Percentiles rank a stretch among this genome's conserved stretches.
These are phyloP conservation scores for Leucoraja ocellata DNA, from an alignment of 2,797 vertebrate genomes.

Conservation along the genomic window DNA sequence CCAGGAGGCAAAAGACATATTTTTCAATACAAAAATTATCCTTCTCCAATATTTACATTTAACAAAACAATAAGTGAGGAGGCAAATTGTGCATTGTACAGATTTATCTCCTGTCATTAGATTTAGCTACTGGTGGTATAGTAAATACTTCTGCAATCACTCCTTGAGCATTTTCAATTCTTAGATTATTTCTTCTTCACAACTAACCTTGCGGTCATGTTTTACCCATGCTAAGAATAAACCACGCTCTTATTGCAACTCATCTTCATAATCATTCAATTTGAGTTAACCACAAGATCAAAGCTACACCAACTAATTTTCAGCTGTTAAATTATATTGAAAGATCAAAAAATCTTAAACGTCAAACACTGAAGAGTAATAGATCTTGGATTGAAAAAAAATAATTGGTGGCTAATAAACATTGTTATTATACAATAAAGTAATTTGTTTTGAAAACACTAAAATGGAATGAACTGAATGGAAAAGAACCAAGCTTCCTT, in stretches of 20 bases:
- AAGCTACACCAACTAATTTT: not conserved
- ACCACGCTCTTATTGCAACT: not conserved
- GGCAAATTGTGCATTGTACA: not conserved
- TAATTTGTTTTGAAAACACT: not conserved
- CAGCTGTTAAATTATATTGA: not conserved
- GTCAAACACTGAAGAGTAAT: not conserved
- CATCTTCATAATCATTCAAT: not conserved
- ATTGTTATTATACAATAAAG: not conserved
- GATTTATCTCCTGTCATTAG: not conserved
- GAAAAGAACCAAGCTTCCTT: not conserved
- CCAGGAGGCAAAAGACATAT: not conserved
- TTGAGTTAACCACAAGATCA: not conserved
- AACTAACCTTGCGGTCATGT: not conserved
- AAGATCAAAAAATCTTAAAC: not conserved
- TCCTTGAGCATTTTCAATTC: not conserved
- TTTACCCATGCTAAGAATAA: not conserved
- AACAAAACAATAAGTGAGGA: not conserved
- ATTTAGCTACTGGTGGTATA: not conserved
- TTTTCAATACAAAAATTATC: not conserved
- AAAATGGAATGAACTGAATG: not conserved
- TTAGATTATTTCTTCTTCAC: not conserved
- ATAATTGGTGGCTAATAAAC: not conserved
- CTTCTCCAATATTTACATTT: not conserved
- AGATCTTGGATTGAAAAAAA: not conserved
- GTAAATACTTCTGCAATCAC: not conserved